Base-by-base conservation (phyloP, 2,113 vertebrate genomes). In the Macquaria ambigua region DNA sequence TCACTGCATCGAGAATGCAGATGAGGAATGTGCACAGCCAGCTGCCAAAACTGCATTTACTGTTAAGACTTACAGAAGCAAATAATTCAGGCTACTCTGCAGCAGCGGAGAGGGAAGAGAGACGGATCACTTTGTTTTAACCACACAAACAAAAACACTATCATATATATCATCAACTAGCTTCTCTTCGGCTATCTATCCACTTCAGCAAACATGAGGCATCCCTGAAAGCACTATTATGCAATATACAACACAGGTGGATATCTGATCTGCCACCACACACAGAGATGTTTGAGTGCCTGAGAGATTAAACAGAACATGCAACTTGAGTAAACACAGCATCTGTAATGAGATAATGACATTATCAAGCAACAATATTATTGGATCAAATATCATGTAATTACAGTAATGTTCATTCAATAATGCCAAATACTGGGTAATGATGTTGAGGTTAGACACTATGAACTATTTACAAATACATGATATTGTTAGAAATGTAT, bases 41-140 rank as follows among this genome's bases (percentile, higher is more conserved):
- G 70, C 81, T 82, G 85, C 81, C 88, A 90, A 84, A 79, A 79
- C 50, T 74, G 83, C 78, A 86, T 77, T 88, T 77, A 86, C 70
- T 62, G n/a, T 46, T 74, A 74, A 67, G 58, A 83, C 73, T 85
- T 82, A 70, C 43, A 74, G 61, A 56, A 59, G 87, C 68, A 84
- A 74, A 64, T 74, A 61, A 86, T 79, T 66, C 1, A 34, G 62
- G 23, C 69, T 56, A 20, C 58, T 16, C 11, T 59, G 46, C 70
- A 53, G 79, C 72, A 31, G 21, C 20, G 1, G 20, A 46, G 16
- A 56, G 53, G 31, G 46, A 43, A 59, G 63, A 74, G 25, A 43
- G 20, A 37, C 8, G 28, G 37, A 14, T 41, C 18, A 9, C 25
- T 62, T 37, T 77, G 61, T 62, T 73, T 83, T 31, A 83, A 63